Percentiles rank a stretch among this genome's conserved stretches.
These are phyloP conservation scores for Phataginus tetradactyla DNA, from an alignment of 2,797 vertebrate genomes.

Conservation along the genomic window DNA sequence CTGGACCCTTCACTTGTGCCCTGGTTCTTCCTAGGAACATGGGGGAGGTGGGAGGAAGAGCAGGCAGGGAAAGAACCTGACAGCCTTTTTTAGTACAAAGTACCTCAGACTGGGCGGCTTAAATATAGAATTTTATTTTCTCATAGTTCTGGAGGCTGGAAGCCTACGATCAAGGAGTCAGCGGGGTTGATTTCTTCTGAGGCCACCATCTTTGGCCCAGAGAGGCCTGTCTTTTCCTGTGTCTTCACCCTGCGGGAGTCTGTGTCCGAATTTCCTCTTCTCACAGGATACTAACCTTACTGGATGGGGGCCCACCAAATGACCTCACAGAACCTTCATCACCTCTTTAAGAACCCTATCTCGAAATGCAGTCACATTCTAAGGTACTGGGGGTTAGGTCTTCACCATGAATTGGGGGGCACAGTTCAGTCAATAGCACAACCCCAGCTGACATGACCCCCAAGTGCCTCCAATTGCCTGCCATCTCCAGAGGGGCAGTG, in stretches of 20 bases:
- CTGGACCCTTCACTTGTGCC: not conserved
- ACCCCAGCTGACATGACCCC: not conserved
- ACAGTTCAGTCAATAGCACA: not conserved
- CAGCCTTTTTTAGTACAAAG: not conserved
- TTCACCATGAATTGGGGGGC: not conserved
- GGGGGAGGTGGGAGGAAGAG: accelerated
- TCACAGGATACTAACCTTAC: too few species aligned
- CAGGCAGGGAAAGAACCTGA: not conserved
- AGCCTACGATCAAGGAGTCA: not conserved
- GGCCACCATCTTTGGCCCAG: not conserved
- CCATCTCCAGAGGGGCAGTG: not conserved
- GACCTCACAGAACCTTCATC: not conserved
- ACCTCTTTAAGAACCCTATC: not conserved
- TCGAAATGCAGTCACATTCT: not conserved
- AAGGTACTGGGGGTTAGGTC: not conserved
- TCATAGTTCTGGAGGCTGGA: not conserved
- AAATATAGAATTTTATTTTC: not conserved
- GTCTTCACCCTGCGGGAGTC: not conserved
- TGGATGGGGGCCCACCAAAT: too few species aligned
- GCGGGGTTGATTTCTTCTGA: not conserved
- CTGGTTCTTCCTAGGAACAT: conserved; percentile 19
- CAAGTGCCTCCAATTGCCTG: not conserved
- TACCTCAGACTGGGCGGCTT: not conserved
- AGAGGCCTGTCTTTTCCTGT: not conserved
- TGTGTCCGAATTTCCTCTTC: not conserved